Evolutionary conservation across 2,888 invertebrate genomes (phyloP).

Genomic region (Ophion slaviceki): DNA sequence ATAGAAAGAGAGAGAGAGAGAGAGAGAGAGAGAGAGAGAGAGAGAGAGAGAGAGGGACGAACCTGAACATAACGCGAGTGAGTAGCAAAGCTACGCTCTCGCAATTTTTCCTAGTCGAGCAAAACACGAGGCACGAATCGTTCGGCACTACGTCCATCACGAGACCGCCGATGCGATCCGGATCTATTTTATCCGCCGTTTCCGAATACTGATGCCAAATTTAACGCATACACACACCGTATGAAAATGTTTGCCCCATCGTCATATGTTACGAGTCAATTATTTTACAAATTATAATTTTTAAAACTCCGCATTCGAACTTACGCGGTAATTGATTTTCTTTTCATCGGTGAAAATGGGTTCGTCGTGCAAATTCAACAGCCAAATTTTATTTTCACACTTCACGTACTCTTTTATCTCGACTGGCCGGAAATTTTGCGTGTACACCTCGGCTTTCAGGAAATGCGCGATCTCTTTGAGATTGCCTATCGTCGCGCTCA

Average conservation of each 20-base stretch:
- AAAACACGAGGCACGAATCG: constrained; percentile 94
- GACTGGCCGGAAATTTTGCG: constrained; percentile 95
- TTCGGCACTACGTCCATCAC: constrained; percentile 92
- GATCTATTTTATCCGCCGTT: constrained; percentile 87
- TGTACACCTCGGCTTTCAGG: constrained; percentile 92
- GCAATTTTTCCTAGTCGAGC: constrained; percentile 96
- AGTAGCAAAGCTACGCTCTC: constrained; percentile 94
- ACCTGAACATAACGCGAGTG: constrained; percentile 86
- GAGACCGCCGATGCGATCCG: constrained; percentile 91
- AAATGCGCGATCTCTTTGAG: constrained; percentile 92
- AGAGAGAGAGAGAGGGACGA: constrained; percentile 45
- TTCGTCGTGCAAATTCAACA: constrained; percentile 85
- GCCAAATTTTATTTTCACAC: constrained; percentile 87
- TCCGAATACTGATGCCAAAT: constrained; percentile 86
- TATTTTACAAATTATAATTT: background rate
- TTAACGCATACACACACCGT: background rate
- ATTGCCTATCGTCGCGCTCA: constrained; percentile 99
- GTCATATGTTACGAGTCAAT: background rate
- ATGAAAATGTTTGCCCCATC: background rate
- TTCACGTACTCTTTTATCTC: constrained; percentile 93
- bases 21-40: background rate
- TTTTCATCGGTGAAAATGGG: constrained; percentile 85
- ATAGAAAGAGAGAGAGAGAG: background rate
- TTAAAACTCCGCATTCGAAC: constrained; percentile 54
- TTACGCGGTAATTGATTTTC: constrained; percentile 85